These are phyloP conservation scores for Tolmerus cingulatus DNA, from an alignment of 2,888 invertebrate species.

Conservation along the genomic window DNA sequence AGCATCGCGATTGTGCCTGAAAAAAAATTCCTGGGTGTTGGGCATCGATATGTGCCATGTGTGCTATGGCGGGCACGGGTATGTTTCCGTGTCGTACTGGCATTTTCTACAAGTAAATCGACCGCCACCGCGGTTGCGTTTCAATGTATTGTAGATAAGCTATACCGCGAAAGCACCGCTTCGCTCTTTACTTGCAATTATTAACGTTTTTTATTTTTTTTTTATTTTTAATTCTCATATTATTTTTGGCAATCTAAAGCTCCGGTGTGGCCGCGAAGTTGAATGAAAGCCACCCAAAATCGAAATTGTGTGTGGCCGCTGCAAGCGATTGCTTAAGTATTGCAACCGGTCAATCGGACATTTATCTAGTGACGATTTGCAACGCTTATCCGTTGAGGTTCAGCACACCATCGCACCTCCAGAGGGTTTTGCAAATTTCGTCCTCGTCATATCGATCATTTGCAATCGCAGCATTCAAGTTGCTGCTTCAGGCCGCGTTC, in stretches of 20 bases:
- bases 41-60: background rate
- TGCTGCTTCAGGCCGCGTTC: background rate
- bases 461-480: background rate
- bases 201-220: background rate
- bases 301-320: background rate
- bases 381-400: background rate
- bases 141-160: conserved; percentile 37
- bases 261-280: background rate
- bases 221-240: background rate
- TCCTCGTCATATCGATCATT: background rate
- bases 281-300: conserved; percentile 2
- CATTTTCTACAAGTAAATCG: conserved; percentile 10
- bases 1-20: conserved; percentile 10
- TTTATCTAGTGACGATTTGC: background rate
- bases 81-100: background rate
- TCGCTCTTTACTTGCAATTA: conserved; percentile 29
- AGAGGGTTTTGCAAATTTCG: background rate
- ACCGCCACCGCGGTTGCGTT: background rate
- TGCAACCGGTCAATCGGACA: background rate
- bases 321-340: background rate
- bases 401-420: background rate
- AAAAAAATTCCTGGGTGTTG: background rate
- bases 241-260: conserved; percentile 29
- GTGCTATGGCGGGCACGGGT: background rate
- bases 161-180: conserved; percentile 5